Evolutionary conservation across 37 sponge, comb jelly and placozoan species (phyloP).

Genomic region (Ianthella basta): DNA sequence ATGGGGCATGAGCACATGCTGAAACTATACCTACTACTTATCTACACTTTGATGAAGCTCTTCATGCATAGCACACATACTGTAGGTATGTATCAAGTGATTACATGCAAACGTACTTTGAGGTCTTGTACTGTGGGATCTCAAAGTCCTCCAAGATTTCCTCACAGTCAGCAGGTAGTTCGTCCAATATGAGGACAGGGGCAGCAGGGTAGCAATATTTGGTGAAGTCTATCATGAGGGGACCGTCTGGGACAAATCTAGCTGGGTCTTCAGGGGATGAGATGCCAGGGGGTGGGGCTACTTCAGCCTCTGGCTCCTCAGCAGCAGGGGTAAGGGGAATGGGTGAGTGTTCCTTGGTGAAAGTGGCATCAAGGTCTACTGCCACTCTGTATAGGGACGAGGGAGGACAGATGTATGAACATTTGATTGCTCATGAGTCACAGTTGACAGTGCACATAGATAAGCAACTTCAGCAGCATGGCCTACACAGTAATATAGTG

Average conservation of each 20-base stretch:
- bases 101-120: not conserved
- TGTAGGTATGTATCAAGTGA: too few relatives aligned
- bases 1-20: too few relatives aligned
- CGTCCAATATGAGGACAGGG: not conserved
- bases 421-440: too few relatives aligned
- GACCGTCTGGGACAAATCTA: constrained; percentile 37
- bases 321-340: constrained; percentile 9
- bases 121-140: not conserved
- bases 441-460: too few relatives aligned
- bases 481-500: too few relatives aligned
- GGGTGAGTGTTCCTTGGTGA: constrained; percentile 3
- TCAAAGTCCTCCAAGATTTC: not conserved
- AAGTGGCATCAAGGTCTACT: not conserved
- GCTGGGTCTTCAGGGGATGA: not conserved
- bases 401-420: too few relatives aligned
- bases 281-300: not conserved
- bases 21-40: too few relatives aligned
- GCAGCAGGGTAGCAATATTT: constrained; percentile 16
- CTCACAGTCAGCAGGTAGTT: not conserved
- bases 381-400: too few relatives aligned
- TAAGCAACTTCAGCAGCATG: too few relatives aligned
- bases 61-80: too few relatives aligned
- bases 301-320: not conserved
- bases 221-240: constrained; percentile 51
- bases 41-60: too few relatives aligned